Evolutionary conservation across 2,797 vertebrate species (phyloP).

Genomic region (Xiphophorus birchmanni): DNA sequence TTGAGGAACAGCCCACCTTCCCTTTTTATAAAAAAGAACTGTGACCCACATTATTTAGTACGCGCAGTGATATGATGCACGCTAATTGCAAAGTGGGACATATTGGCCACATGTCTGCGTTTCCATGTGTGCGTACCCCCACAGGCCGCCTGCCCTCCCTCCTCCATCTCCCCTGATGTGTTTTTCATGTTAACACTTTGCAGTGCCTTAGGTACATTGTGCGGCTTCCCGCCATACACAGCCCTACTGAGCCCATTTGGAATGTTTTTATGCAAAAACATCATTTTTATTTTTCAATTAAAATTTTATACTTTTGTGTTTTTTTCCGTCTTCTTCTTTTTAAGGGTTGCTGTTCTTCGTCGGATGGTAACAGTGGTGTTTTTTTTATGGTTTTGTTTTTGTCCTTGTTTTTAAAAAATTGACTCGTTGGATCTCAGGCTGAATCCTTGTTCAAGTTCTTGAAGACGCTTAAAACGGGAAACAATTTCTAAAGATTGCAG

Average conservation of each 20-base stretch:
- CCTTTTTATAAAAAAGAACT: conserved; percentile 6
- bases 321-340: conserved; percentile 46
- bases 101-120: conserved; percentile 60
- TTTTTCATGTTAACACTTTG: conserved; percentile 86
- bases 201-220: conserved; percentile 81
- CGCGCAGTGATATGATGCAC: conserved; percentile 47
- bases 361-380: conserved; percentile 10
- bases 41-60: conserved; percentile 38
- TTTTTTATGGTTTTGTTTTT: conserved; percentile 14
- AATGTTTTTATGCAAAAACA: conserved; percentile 79
- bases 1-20: neutral
- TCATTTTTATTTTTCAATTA: conserved; percentile 82
- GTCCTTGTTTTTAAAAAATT: conserved; percentile 31
- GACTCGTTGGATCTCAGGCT: conserved; percentile 3
- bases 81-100: conserved; percentile 73
- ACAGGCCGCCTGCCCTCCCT: conserved; percentile 31
- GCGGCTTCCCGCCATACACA: conserved; percentile 77
- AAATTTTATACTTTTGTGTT: conserved; percentile 82
- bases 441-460: neutral
- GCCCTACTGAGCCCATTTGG: conserved; percentile 74
- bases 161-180: conserved; percentile 77
- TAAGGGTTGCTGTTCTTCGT: conserved; percentile 46
- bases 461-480: neutral
- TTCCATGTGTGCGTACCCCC: conserved; percentile 44
- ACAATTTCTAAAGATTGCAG: neutral